Percentiles rank a stretch among this genome's conserved stretches.
Conservation (phyloP, 2,797 vertebrate species). For the Sebastes dallii region DNA sequence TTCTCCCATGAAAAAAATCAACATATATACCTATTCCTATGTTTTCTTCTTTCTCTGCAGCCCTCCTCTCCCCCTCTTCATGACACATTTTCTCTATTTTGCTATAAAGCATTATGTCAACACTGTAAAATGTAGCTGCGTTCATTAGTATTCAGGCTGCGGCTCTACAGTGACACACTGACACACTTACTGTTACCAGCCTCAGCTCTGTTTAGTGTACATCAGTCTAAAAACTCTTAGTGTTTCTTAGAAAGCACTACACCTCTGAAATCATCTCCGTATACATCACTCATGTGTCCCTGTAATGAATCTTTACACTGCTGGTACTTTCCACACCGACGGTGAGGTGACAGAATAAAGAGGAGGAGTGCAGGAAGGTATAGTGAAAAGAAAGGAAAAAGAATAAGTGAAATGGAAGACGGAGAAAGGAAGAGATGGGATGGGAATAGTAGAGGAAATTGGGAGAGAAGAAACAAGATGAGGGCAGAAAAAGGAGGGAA, state of each 20-base stretch:
- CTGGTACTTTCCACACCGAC: neutral
- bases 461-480: neutral
- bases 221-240: neutral
- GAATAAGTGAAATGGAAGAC: neutral
- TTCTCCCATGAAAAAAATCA: neutral
- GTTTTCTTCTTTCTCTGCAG: neutral
- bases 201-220: neutral
- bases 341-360: neutral
- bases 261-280: neutral
- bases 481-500: neutral
- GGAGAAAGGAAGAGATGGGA: neutral
- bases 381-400: neutral
- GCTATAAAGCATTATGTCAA: neutral
- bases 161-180: constrained; percentile 27
- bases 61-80: neutral
- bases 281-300: neutral
- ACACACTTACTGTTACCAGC: constrained; percentile 19
- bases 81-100: neutral
- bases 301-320: neutral
- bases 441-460: neutral
- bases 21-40: neutral
- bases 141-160: constrained; percentile 18
- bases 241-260: neutral
- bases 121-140: neutral
- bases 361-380: neutral